Base-by-base conservation (phyloP, 2,797 vertebrate species). In the Mus caroli region DNA sequence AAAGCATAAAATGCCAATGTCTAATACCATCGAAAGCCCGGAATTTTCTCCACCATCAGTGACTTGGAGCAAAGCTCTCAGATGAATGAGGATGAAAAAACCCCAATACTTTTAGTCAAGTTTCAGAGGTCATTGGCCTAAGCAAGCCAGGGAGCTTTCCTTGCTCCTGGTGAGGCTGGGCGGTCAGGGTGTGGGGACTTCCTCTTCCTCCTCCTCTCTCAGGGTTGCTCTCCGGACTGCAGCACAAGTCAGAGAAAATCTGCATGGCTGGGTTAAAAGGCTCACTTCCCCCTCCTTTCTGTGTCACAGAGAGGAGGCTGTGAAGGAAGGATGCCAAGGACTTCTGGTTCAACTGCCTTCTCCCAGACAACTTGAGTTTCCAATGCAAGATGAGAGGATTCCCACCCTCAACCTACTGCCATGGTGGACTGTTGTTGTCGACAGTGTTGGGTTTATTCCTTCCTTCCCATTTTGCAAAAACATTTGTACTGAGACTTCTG, bases 181-280 rank as follows among this genome's bases (percentile, higher is more conserved):
- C 17, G 37, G 34, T 79, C 26, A 2, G 43, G 22, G 3, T 64
- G 62, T 83, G 52, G 69, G 79, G 37, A 54, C 13, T 15, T 15
- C 13, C 52, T 34, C 28, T n/a, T 37, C n/a, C 34, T 69, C 24
- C 14, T 24, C 11, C 67, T 60, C 17, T 56, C 71, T 56, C 17
- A 24, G 8, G 0, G 31, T 40, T 12, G 13, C 17, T 6, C 15
- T 90, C 64, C 82, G 77, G 76, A 85, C 34, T 40, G 15, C 85
- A 40, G 86, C 77, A 31, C 40, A 87, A 91, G 94, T 98, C 98
- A 97, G 95, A 98, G 97, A 95, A 98, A 97, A 98, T 90, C 60
- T 75, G 52, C 86, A 87, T 13, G 40, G 56, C 77, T 9, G 82
- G 91, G 67, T 94, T 92, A 96, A 92, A 69, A 83, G 50, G 24